These are phyloP conservation scores for Aphidoletes aphidimyza DNA, from an alignment of 2,888 invertebrate genomes.

Conservation along the genomic window DNA sequence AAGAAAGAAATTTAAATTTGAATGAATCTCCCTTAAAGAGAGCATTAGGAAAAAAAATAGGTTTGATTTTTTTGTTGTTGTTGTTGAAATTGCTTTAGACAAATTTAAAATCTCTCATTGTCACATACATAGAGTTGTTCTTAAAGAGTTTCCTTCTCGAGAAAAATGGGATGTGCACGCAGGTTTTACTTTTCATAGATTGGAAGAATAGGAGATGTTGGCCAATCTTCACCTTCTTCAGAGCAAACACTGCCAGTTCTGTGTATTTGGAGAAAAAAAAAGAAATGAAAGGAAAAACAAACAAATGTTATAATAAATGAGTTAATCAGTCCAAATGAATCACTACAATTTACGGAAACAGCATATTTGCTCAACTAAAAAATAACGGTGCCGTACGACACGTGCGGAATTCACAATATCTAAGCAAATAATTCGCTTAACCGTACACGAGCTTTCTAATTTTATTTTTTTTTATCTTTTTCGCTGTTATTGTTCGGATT, in stretches of 20 bases:
- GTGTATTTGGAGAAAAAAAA: conserved; percentile 59
- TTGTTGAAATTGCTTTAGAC: background rate
- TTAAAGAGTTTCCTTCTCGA: conserved; percentile 22
- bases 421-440: background rate
- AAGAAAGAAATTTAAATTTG: conserved; percentile 27
- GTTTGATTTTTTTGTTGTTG: background rate
- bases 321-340: background rate
- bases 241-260: conserved; percentile 74
- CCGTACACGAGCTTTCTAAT: background rate
- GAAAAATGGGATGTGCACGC: conserved; percentile 52
- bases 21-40: background rate
- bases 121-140: background rate
- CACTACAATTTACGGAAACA: background rate
- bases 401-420: background rate
- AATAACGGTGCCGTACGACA: background rate
- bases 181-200: conserved; percentile 66
- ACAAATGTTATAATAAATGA: background rate
- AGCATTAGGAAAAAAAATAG: background rate
- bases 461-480: background rate
- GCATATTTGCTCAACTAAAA: background rate
- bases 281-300: conserved; percentile 26
- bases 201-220: conserved; percentile 72
- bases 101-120: conserved; percentile 35
- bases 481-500: background rate
- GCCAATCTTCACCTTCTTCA: conserved; percentile 72